Conservation (phyloP, 2,888 invertebrate species). For the Sminthurides aquaticus region DNA sequence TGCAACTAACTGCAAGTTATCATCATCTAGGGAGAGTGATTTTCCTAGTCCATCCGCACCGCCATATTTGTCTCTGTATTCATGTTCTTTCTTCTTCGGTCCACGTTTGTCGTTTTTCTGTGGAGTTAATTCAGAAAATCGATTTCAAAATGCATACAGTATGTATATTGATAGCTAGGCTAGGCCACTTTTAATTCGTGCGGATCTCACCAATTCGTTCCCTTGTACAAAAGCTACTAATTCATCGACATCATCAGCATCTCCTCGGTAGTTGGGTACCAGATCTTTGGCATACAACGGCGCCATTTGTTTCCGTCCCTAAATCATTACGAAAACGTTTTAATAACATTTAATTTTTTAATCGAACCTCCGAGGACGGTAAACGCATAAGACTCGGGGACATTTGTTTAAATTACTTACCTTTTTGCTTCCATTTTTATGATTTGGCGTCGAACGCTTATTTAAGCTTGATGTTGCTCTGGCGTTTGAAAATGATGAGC, state of each 20-base stretch:
- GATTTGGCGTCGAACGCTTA: no score
- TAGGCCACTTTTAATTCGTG: no score
- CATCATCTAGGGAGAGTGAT: constrained; percentile 39
- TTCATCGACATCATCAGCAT: constrained; percentile 7
- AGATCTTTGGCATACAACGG: neutral
- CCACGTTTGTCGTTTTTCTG: constrained; percentile 11
- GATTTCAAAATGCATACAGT: no score
- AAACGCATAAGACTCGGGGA: no score
- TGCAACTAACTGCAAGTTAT: constrained; percentile 19
- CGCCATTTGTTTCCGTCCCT: neutral
- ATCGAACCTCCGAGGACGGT: no score
- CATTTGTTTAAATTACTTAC: neutral
- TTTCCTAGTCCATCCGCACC: constrained; percentile 36
- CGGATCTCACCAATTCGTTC: constrained; percentile 6
- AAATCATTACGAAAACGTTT: no score
- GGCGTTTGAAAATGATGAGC: no score
- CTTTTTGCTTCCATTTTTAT: neutral
- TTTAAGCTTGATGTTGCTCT: no score
- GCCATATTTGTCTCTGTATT: constrained; percentile 21
- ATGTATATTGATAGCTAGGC: no score
- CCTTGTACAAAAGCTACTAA: constrained; percentile 16
- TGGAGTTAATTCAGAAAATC: no score
- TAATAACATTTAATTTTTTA: no score
- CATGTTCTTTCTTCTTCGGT: constrained; percentile 27
- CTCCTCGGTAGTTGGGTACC: neutral